phyloP scores from a whole-genome alignment of 2,888 invertebrate genomes.

The Gerosis bhagava region DNA sequence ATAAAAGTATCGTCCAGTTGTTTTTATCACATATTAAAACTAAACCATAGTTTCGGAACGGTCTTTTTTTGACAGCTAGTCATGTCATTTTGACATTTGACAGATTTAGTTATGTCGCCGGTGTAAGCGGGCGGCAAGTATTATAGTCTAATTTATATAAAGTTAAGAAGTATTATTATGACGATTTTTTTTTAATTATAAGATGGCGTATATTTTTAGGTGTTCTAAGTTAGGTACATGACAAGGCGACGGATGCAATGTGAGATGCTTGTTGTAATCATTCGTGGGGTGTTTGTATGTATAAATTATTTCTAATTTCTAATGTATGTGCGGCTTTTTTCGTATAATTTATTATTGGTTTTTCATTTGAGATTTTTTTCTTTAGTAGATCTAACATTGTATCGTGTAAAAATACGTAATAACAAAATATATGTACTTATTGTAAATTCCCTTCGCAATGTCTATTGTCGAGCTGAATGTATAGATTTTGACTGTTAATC shows the following conservation, averaged over 20 bases:
- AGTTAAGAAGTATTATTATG: constrained; percentile 57
- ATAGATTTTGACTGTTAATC: constrained; percentile 24
- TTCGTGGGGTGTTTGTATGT: constrained; percentile 49
- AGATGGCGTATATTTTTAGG: constrained; percentile 78
- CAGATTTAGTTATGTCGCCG: constrained; percentile 49
- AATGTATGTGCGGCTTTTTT: constrained; percentile 59
- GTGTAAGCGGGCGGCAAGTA: constrained; percentile 45
- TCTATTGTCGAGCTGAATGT: constrained; percentile 23
- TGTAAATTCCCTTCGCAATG: constrained; percentile 36
- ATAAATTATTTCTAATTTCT: constrained; percentile 64
- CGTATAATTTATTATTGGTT: constrained; percentile 47
- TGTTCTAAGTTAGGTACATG: constrained; percentile 74
- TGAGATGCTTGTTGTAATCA: constrained; percentile 57
- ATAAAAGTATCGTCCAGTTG: too few species aligned
- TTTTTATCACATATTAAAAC: constrained; percentile 9
- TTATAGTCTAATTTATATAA: constrained; percentile 57
- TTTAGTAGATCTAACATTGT: constrained; percentile 41
- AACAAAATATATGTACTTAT: constrained; percentile 46
- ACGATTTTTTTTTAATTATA: constrained; percentile 57
- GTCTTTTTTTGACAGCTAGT: constrained; percentile 58
- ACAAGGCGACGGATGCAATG: constrained; percentile 67
- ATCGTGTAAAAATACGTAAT: constrained; percentile 40
- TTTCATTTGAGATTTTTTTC: constrained; percentile 24
- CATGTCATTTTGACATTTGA: constrained; percentile 65
- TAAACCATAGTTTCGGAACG: constrained; percentile 12